phyloP scores from a whole-genome alignment of 2,797 vertebrate species.

The Naso thynnoides region DNA sequence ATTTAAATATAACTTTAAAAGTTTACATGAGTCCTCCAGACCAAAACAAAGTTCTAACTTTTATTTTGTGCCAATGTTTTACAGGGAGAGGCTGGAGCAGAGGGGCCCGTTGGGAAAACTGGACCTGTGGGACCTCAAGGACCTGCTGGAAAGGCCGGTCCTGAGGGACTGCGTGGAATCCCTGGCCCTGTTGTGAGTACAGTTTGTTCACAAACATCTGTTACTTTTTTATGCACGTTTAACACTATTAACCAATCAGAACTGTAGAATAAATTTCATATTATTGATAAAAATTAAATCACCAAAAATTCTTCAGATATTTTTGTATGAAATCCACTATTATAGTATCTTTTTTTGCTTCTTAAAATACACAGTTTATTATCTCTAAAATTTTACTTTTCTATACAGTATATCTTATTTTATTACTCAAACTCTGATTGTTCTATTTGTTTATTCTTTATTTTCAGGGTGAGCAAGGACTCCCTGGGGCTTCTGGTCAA shows the following conservation, averaged over 20 bases:
- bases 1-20: not conserved
- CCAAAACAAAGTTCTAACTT: not conserved
- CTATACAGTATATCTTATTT: not conserved
- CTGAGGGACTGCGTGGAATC: conserved; percentile 96
- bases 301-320: too few species aligned
- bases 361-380: not conserved
- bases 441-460: conserved; percentile 5
- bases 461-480: conserved; percentile 95
- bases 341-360: not conserved
- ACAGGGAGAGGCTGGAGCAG: conserved; percentile 94
- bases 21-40: not conserved
- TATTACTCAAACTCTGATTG: not conserved
- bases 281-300: too few species aligned
- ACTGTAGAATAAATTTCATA: not conserved
- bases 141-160: conserved; percentile 92
- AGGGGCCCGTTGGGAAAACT: conserved; percentile 95
- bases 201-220: not conserved
- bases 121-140: conserved; percentile 96
- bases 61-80: conserved; percentile 16
- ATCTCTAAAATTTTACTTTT: too few species aligned
- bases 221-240: not conserved
- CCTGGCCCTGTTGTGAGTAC: conserved; percentile 95
- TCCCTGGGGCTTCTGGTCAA: conserved; percentile 93
- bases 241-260: not conserved
- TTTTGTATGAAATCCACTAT: not conserved